These are phyloP conservation scores for Aphyosemion australe DNA, from an alignment of 2,113 vertebrate species.

Conservation along the genomic window DNA sequence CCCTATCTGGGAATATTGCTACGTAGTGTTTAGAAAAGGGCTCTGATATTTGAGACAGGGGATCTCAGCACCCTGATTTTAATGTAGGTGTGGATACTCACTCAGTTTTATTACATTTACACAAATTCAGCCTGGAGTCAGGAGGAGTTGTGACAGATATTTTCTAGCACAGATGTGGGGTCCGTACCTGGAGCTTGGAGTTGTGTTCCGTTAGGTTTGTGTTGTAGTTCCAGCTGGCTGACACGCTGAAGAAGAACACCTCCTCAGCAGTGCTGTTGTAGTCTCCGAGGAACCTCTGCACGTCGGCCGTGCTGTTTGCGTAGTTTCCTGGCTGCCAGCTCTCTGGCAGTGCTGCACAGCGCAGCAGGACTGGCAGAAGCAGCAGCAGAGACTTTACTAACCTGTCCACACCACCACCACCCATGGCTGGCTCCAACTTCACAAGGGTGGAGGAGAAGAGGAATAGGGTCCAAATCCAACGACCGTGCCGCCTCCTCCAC, in stretches of 20 bases:
- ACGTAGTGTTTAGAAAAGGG: too few relatives aligned
- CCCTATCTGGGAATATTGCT: too few relatives aligned
- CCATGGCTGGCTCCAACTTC: conserved; percentile 34
- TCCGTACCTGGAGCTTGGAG: conserved; percentile 84
- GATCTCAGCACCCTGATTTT: too few relatives aligned
- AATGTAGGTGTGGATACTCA: too few relatives aligned
- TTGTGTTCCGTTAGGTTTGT: conserved; percentile 89
- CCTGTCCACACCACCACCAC: conserved; percentile 24
- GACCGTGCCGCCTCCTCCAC: not conserved
- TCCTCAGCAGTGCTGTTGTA: conserved; percentile 87
- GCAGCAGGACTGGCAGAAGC: conserved; percentile 70
- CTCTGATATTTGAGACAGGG: too few relatives aligned
- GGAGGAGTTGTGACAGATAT: too few relatives aligned
- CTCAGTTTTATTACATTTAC: too few relatives aligned
- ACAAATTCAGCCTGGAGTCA: too few relatives aligned
- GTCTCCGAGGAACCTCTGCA: conserved; percentile 58
- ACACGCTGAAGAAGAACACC: conserved; percentile 81
- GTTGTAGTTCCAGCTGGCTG: conserved; percentile 90
- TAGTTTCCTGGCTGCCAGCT: conserved; percentile 72
- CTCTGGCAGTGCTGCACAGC: conserved; percentile 46
- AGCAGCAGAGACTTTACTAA: conserved; percentile 59
- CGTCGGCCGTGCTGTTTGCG: not conserved
- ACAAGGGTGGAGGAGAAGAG: conserved; percentile 12
- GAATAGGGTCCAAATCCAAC: not conserved
- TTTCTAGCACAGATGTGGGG: too few relatives aligned